phyloP scores from a whole-genome alignment of 2,797 vertebrate genomes.

The Poecilia picta region DNA sequence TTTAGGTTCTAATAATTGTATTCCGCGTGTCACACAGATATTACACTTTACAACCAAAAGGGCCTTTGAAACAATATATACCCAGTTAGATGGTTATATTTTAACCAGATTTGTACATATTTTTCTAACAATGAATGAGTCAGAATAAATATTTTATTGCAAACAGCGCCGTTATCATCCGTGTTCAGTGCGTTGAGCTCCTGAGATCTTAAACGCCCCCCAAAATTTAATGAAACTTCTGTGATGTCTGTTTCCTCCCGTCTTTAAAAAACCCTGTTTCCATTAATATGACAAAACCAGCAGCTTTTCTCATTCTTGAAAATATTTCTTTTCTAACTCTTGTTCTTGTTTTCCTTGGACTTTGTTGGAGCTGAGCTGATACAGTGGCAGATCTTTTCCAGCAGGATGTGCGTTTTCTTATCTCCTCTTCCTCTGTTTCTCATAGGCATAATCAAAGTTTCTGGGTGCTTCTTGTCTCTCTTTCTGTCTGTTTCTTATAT shows the following conservation, averaged over 20 bases:
- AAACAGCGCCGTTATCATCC: background rate
- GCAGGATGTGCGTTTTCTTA: constrained; percentile 65
- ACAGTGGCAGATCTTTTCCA: constrained; percentile 29
- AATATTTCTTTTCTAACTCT: background rate
- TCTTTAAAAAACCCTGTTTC: background rate
- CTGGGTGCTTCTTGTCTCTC: background rate
- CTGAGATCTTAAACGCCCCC: background rate
- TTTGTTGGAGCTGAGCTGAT: constrained; percentile 21
- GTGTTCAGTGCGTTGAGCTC: background rate
- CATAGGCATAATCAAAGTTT: constrained; percentile 3
- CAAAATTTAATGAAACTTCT: background rate
- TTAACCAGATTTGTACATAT: background rate
- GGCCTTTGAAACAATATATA: background rate
- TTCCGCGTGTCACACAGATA: background rate
- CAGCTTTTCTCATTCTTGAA: background rate
- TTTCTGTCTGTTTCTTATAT: constrained; percentile 3
- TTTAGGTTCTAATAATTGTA: background rate
- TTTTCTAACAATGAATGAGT: background rate
- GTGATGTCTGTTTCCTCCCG: background rate
- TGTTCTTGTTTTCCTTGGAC: constrained; percentile 12
- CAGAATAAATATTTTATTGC: background rate
- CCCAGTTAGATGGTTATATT: background rate
- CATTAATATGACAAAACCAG: background rate
- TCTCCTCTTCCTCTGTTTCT: constrained; percentile 62
- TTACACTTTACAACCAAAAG: background rate